Evolutionary conservation across 2,888 invertebrate species (phyloP).

Genomic region (Ectemnius lituratus): DNA sequence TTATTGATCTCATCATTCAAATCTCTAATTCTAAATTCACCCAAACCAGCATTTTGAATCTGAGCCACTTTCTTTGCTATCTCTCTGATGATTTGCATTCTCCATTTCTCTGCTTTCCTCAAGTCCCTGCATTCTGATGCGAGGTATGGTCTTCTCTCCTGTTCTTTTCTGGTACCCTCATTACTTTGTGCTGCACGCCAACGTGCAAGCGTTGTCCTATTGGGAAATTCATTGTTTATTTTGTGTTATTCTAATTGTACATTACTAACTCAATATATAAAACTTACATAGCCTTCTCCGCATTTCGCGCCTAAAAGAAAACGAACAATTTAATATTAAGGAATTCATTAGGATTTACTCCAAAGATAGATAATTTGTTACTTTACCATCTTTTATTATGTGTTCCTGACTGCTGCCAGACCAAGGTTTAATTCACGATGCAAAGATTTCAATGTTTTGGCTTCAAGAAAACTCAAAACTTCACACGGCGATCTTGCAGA

Average conservation of each 20-base stretch:
- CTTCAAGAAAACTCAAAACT: too few species aligned
- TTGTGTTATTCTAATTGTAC: not conserved
- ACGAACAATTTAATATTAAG: slow-evolving; percentile 5
- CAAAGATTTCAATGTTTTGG: too few species aligned
- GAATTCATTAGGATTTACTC: not conserved
- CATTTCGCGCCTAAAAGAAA: slow-evolving; percentile 82
- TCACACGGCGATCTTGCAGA: too few species aligned
- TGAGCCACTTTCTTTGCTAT: slow-evolving; percentile 99
- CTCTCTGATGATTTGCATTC: slow-evolving; percentile 97
- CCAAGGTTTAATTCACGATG: too few species aligned
- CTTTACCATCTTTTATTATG: too few species aligned
- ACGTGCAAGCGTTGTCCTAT: slow-evolving; percentile 97
- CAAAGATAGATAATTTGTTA: not conserved
- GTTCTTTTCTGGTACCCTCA: slow-evolving; percentile 88
- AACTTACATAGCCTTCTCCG: slow-evolving; percentile 86
- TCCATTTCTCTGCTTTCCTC: slow-evolving; percentile 96
- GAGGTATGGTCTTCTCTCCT: slow-evolving; percentile 93
- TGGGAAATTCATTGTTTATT: not conserved
- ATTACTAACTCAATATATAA: not conserved
- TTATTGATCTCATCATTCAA: slow-evolving; percentile 99
- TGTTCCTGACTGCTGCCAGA: too few species aligned
- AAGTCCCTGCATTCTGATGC: slow-evolving; percentile 97
- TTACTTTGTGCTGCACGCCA: slow-evolving; percentile 98
- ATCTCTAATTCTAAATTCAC: slow-evolving; percentile 98
- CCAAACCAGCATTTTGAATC: slow-evolving; percentile 99